A percentile compares a stretch with the other conserved stretches of the same genome.
phyloP scores from a whole-genome alignment of 2,797 vertebrate genomes.

The Heterohyrax brucei region DNA sequence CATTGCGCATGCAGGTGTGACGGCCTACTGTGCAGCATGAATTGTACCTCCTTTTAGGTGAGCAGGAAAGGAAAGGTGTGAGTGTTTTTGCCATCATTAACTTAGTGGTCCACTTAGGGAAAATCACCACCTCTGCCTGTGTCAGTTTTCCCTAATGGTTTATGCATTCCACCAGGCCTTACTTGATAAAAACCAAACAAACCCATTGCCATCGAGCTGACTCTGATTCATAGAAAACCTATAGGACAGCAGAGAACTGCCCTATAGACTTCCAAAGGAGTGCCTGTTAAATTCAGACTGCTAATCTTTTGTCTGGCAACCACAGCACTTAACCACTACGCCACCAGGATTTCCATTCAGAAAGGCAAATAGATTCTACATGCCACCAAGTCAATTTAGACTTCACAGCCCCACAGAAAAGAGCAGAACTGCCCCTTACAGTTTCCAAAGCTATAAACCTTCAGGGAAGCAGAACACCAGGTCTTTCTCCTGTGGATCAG shows the following conservation, averaged over 20 bases:
- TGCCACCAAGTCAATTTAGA: not conserved
- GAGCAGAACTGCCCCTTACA: not conserved
- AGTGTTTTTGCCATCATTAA: slow-evolving; percentile 13
- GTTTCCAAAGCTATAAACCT: not conserved
- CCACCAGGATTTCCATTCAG: no score
- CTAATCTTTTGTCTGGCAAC: no score
- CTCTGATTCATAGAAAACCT: no score
- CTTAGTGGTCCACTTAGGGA: not conserved
- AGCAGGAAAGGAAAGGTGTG: not conserved
- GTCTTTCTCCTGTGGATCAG: not conserved
- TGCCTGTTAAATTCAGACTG: no score
- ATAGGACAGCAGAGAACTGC: no score
- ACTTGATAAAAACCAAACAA: not conserved
- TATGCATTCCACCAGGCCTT: not conserved
- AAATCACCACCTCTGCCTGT: not conserved
- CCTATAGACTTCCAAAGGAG: no score
- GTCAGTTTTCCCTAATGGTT: slow-evolving; percentile 13
- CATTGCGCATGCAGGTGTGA: slow-evolving; percentile 68
- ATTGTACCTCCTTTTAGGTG: slow-evolving; percentile 26
- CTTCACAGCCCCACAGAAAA: not conserved
- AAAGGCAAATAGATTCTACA: not conserved
- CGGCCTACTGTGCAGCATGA: slow-evolving; percentile 2
- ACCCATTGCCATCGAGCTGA: no score
- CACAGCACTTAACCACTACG: no score
- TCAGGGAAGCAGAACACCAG: not conserved